These are phyloP conservation scores for Eriosoma lanigerum DNA, from an alignment of 1,140 invertebrate species.

Conservation along the genomic window DNA sequence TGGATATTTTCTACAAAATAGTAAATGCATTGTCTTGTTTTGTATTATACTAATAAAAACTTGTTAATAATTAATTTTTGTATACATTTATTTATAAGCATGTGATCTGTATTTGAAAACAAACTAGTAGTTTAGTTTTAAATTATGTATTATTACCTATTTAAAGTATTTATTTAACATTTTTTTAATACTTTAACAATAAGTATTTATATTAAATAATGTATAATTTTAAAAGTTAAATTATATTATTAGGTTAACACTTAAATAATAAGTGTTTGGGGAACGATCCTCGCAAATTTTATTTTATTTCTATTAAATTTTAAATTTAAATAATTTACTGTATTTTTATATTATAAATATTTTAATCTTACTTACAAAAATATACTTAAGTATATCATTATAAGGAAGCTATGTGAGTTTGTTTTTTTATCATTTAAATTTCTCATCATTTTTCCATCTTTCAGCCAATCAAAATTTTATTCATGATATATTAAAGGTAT, in stretches of 20 bases:
- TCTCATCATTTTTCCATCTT: not conserved
- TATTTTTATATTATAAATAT: not conserved
- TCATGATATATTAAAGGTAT: no score
- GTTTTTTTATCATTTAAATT: no score
- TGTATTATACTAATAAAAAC: constrained; percentile 13
- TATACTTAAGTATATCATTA: no score
- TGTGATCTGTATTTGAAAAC: constrained; percentile 44
- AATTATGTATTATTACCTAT: not conserved
- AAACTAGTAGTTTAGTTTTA: constrained; percentile 9
- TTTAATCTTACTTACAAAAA: not conserved
- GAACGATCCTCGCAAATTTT: constrained; percentile 43
- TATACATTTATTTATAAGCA: constrained; percentile 15
- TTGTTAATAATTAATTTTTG: constrained; percentile 7
- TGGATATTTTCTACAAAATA: constrained; percentile 25
- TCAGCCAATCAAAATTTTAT: not conserved
- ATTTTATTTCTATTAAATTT: constrained; percentile 26
- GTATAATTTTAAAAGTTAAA: not conserved
- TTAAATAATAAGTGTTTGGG: constrained; percentile 38
- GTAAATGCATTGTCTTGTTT: constrained; percentile 23
- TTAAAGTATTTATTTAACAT: constrained; percentile 30
- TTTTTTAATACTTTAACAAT: constrained; percentile 6
- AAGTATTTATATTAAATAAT: constrained; percentile 24
- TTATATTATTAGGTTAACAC: constrained; percentile 1
- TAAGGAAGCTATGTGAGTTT: no score
- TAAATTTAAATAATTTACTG: not conserved